A percentile compares a stretch with the other conserved stretches of the same genome.
These are phyloP conservation scores for Uloborus plumipes DNA, from an alignment of 2,888 invertebrate genomes.

Conservation along the genomic window DNA sequence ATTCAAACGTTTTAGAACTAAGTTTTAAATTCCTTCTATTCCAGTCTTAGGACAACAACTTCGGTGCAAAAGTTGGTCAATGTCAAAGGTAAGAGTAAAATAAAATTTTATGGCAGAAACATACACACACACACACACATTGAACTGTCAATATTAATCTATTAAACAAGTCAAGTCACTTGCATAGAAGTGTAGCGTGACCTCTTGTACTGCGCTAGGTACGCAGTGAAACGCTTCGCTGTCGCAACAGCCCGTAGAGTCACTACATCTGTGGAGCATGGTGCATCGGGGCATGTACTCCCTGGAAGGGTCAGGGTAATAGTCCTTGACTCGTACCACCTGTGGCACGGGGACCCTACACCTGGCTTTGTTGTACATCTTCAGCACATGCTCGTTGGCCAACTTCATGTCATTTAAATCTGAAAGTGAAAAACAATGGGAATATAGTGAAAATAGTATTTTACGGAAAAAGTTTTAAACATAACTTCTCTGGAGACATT, in stretches of 20 bases:
- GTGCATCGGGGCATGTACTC: slow-evolving; percentile 88
- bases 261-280: slow-evolving; percentile 86
- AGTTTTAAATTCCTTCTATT: too few relatives aligned
- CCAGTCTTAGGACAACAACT: too few relatives aligned
- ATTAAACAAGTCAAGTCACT: too few relatives aligned
- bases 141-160: too few relatives aligned
- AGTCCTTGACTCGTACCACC: slow-evolving; percentile 80
- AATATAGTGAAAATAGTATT: too few relatives aligned
- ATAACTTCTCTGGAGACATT: too few relatives aligned
- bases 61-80: too few relatives aligned
- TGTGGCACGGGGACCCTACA: slow-evolving; percentile 80
- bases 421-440: neutral
- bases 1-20: too few relatives aligned
- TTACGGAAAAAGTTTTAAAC: too few relatives aligned
- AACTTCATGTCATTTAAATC: slow-evolving; percentile 37
- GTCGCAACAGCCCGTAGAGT: slow-evolving; percentile 89
- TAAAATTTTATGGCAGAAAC: too few relatives aligned
- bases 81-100: too few relatives aligned
- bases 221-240: slow-evolving; percentile 54
- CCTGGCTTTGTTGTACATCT: slow-evolving; percentile 44
- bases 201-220: slow-evolving; percentile 54
- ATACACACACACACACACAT: too few relatives aligned
- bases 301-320: slow-evolving; percentile 80
- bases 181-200: slow-evolving; percentile 57
- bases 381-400: slow-evolving; percentile 56